phyloP scores from a whole-genome alignment of 30 jellyfish, hydroid and myxozoan species.

The Turritopsis rubra region DNA sequence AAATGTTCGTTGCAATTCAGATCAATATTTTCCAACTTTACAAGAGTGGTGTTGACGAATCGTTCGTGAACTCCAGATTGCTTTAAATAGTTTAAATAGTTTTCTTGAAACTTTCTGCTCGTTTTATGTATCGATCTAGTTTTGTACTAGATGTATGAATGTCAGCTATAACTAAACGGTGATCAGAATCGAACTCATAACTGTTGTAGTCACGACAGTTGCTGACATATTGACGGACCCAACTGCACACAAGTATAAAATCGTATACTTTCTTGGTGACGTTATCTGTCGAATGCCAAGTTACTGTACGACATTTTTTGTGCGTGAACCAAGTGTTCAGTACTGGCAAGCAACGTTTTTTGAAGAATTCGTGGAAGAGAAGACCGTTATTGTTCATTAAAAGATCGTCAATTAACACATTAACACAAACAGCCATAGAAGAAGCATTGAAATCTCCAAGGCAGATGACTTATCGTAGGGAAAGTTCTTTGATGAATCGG shows the following conservation, averaged over 20 bases:
- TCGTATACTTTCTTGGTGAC: slow-evolving; percentile 5
- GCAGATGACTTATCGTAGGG: not conserved
- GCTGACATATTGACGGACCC: not conserved
- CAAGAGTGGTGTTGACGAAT: not conserved
- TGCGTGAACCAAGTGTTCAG: no score
- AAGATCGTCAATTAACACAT: slow-evolving; percentile 2
- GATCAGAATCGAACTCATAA: slow-evolving; percentile 2
- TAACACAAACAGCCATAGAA: not conserved
- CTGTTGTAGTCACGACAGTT: slow-evolving; percentile 16
- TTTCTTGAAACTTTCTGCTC: no score
- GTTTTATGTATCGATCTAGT: no score
- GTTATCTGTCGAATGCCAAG: slow-evolving; percentile 13
- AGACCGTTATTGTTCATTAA: not conserved
- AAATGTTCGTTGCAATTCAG: no score
- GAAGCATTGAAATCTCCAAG: slow-evolving; percentile 17
- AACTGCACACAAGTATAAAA: not conserved
- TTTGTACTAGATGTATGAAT: no score
- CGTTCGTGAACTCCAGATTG: not conserved
- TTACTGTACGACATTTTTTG: slow-evolving; percentile 13
- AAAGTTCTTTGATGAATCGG: not conserved
- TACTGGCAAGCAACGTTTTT: not conserved
- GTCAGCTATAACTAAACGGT: no score
- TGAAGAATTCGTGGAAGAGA: not conserved
- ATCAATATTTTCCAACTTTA: no score
- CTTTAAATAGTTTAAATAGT: no score